phyloP scores from a whole-genome alignment of 1,140 invertebrate genomes.

The Drosophila orosa region DNA sequence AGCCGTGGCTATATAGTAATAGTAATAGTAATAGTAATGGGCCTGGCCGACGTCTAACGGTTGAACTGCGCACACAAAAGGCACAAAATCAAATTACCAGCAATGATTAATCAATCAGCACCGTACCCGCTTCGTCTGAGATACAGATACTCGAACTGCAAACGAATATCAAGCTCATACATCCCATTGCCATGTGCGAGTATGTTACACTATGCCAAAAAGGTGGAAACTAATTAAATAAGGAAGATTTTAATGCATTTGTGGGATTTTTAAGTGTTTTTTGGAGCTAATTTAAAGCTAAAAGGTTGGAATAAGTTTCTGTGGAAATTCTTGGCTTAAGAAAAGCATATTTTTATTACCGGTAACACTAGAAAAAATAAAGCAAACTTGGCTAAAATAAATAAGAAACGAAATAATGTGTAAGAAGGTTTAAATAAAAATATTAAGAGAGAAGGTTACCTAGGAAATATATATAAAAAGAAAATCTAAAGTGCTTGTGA shows the following conservation, averaged over 20 bases:
- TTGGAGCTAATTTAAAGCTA: not conserved
- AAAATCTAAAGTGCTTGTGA: too few species aligned
- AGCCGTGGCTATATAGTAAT: conserved; percentile 4
- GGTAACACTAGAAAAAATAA: conserved; percentile 2
- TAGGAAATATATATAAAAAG: too few species aligned
- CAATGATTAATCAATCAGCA: conserved; percentile 82
- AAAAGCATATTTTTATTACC: not conserved
- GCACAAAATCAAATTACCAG: conserved; percentile 80
- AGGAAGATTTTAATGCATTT: not conserved
- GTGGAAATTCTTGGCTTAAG: not conserved
- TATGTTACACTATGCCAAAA: conserved; percentile 31
- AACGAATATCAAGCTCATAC: conserved; percentile 31
- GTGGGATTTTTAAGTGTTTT: not conserved
- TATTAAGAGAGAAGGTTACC: not conserved
- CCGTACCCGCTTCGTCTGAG: conserved; percentile 19
- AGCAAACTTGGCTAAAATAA: not conserved
- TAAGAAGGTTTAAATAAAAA: not conserved
- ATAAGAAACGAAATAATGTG: too few species aligned
- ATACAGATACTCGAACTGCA: conserved; percentile 22
- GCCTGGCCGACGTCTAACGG: conserved; percentile 60
- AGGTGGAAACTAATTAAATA: not conserved
- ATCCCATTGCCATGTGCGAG: conserved; percentile 19
- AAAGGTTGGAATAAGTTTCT: not conserved
- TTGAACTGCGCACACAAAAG: conserved; percentile 63
- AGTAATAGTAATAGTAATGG: conserved; percentile 16